A percentile compares a stretch with the other conserved stretches of the same genome.
Evolutionary conservation across 2,797 vertebrate species (phyloP).

Genomic region (Pteronotus mesoamericanus): DNA sequence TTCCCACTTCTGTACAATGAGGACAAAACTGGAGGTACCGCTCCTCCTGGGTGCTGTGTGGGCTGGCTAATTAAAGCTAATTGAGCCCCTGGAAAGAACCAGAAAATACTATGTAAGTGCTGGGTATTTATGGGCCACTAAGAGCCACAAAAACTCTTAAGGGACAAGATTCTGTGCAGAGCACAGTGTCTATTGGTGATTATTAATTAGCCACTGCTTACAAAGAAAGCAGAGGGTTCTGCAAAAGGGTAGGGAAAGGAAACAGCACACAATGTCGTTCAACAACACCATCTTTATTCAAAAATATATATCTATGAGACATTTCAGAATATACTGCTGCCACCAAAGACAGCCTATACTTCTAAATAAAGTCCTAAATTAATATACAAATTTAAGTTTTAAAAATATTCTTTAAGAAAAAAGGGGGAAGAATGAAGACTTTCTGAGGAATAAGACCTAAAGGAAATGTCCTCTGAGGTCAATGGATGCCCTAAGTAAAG

Average conservation of each 20-base stretch:
- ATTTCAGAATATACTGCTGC: conserved; percentile 86
- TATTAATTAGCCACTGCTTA: background rate
- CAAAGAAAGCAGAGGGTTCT: background rate
- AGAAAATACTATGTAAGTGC: conserved; percentile 39
- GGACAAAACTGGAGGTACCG: background rate
- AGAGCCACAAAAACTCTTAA: background rate
- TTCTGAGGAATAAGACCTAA: conserved; percentile 71
- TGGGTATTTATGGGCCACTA: background rate
- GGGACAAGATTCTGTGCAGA: background rate
- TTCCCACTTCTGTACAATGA: background rate
- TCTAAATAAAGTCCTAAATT: conserved; percentile 85
- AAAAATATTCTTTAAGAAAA: conserved; percentile 80
- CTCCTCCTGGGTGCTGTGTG: conserved; percentile 15
- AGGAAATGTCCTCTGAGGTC: conserved; percentile 68
- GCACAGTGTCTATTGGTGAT: background rate
- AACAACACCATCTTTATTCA: conserved; percentile 88
- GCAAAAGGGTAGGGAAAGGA: background rate
- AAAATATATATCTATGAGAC: conserved; percentile 88
- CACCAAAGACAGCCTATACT: conserved; percentile 81
- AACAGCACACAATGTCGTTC: conserved; percentile 48
- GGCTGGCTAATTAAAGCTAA: conserved; percentile 47
- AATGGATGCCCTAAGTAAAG: conserved; percentile 64
- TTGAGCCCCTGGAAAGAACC: conserved; percentile 38
- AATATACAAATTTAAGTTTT: conserved; percentile 84
- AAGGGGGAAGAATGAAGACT: conserved; percentile 60